These are phyloP conservation scores for Hozukius guyotensis DNA, from an alignment of 2,797 vertebrate genomes.

Conservation along the genomic window DNA sequence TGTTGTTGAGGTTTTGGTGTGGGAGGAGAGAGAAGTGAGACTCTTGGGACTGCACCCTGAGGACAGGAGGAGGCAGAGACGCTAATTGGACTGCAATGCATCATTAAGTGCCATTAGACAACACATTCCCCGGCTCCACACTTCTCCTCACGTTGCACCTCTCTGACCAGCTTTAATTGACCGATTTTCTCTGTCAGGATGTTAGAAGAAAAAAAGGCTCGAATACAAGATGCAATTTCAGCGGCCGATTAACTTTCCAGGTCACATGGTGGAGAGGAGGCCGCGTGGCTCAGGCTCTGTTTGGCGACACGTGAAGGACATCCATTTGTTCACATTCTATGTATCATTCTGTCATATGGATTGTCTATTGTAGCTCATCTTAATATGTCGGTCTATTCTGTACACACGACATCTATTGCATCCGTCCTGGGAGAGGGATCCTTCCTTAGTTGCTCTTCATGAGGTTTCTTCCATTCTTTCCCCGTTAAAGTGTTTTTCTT, in stretches of 20 bases:
- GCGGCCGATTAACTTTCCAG: neutral
- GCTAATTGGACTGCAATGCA: slow-evolving; percentile 49
- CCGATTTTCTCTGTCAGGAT: neutral
- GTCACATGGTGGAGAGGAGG: neutral
- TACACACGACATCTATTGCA: neutral
- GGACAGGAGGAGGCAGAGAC: slow-evolving; percentile 33
- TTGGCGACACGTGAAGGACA: neutral
- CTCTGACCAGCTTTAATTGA: neutral
- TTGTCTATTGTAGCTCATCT: neutral
- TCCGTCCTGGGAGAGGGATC: neutral
- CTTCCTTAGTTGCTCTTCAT: neutral
- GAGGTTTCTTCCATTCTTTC: neutral
- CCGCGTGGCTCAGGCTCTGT: too few species aligned
- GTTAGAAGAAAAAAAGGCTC: neutral
- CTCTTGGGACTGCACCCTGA: slow-evolving; percentile 38
- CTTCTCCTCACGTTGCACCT: neutral
- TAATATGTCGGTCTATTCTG: neutral
- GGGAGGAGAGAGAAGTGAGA: slow-evolving; percentile 15
- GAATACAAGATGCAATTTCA: neutral
- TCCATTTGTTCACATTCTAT: neutral
- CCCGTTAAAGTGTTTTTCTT: too few species aligned
- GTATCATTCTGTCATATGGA: neutral
- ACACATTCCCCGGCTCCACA: slow-evolving; percentile 6
- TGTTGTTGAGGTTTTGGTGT: neutral
- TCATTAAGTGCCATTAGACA: slow-evolving; percentile 54